Base-by-base conservation (phyloP, 2,888 invertebrate genomes). In the Anoplius nigerrimus region DNA sequence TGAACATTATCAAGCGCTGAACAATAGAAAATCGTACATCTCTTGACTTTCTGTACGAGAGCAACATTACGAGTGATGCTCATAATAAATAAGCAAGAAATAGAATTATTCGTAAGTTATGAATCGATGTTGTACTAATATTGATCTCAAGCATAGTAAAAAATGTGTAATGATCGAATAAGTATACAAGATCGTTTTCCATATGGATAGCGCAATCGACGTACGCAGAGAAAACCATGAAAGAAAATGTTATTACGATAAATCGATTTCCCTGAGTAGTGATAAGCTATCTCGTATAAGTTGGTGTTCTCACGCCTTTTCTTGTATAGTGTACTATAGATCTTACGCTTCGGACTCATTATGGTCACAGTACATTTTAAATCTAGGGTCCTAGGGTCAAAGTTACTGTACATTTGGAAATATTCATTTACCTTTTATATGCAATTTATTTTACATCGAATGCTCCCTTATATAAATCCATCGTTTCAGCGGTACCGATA, bases 241-340 rank as follows among this genome's bases (percentile, higher is more conserved):
- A 69, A 22, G 71, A 64, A 76, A 75, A 71, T 59, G 56, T 56
- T 75, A 24, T 48, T 5, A 18, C 48, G 4, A 6, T 71, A 70
- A 79, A 79, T 72, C 71, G 70, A 79, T 78, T 75, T 83, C 82
- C 83, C 83, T 83, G 83, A 83, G 83, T 79, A 77, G 75, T 76
- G 75, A 74, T 70, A 77, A 75, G 76, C 75, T 71, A 78, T 73
- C 59, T 55, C 54, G 66, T 75, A 80, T 34, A 55, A 61, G 71
- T 75, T 74, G 76, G 73, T 75, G 74, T 76, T 34, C 18, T 34
- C 18, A 13, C 8, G 15, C n/a, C n/a, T 53, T n/a, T 27, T 24
- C 63, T 72, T n/a, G 6, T 34, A 34, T 3, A 6, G 11, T 34
- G 4, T 34, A 11, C 34, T 34, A 34, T 8, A 34, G 11, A n/a